Conservation (phyloP, 1,140 invertebrate species). For the Drosophila equinoxialis region DNA sequence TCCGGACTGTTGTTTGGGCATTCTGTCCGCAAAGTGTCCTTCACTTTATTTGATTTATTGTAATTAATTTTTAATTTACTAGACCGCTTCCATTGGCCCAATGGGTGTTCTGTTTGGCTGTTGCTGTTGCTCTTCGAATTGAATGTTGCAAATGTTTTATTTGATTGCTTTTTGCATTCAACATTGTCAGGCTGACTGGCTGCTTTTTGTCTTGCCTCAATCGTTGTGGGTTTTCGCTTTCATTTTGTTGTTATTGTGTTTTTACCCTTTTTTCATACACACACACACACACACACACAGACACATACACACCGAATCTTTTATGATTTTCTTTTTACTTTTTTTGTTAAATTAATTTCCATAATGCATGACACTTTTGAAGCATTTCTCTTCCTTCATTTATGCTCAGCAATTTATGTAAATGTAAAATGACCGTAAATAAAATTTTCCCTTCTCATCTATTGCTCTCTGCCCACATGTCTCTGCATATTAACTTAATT, state of each 20-base stretch:
- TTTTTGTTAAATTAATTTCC: conserved; percentile 54
- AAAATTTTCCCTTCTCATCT: conserved; percentile 5
- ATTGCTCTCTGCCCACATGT: conserved; percentile 13
- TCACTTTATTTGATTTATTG: conserved; percentile 52
- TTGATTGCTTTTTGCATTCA: conserved; percentile 51
- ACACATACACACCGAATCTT: not conserved
- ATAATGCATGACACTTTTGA: conserved; percentile 47
- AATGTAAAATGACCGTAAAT: conserved; percentile 54
- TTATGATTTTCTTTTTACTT: conserved; percentile 18
- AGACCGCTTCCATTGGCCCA: conserved; percentile 31
- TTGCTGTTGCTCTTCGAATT: conserved; percentile 11
- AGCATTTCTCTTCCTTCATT: conserved; percentile 13
- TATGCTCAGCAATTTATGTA: conserved; percentile 36
- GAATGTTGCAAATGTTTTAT: conserved; percentile 39
- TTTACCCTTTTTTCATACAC: not conserved
- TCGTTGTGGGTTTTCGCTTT: conserved; percentile 3
- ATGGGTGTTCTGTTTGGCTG: not conserved
- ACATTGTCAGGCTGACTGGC: conserved; percentile 21
- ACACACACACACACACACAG: no score
- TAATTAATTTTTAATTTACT: conserved; percentile 57
- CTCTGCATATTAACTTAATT: conserved; percentile 58
- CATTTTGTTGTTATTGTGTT: not conserved
- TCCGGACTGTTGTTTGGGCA: not conserved
- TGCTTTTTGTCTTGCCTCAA: conserved; percentile 22
- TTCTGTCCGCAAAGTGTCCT: conserved; percentile 15